Base-by-base conservation (phyloP, 2,888 invertebrate species). In the Nowickia ferox region DNA sequence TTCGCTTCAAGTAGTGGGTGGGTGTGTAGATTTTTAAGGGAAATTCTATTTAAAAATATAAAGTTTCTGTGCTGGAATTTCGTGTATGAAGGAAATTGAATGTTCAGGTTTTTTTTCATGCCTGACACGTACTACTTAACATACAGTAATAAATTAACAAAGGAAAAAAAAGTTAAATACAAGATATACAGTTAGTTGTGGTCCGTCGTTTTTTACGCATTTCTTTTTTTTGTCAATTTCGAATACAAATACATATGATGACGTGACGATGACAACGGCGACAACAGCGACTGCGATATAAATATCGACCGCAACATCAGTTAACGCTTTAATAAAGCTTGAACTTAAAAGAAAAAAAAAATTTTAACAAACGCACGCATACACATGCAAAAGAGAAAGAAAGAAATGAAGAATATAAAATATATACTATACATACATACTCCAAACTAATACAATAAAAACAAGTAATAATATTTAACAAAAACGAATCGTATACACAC, bases 321-420 rank as follows among this genome's bases (percentile, higher is more conserved):
- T 72, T 59, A 77, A 66, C n/a, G 59, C n/a, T 11, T 42, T 65
- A 15, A 22, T 59, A 63, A 15, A 17, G 46, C 53, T 71, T 55
- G 9, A 81, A 76, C n/a, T 66, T 48, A 65, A 63, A 69, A 81
- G 53, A 22, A 46, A 83, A 77, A n/a, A 77, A 40, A 79, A 63
- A 59, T 53, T 53, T 10, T 13, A 22, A 19, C 1, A 42, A 61
- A 42, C 19, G 9, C 51, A 15, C 22, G 42, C 38, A 44, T 6
- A 30, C 59, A 13, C 9, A 11, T 4, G 40, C 40, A 55, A 53
- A 83, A 72, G 65, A 72, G 61, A 46, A 65, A 74, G 42, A 75
- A 82, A 76, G 61, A 86, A 86, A 83, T 86, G 80, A 55, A 22
- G 42, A 69, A 68, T 69, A 59, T 86, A 76, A 55, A 22, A 30